These are phyloP conservation scores for Muscicapa adusta DNA, from an alignment of 2,113 vertebrate species.

Conservation along the genomic window DNA sequence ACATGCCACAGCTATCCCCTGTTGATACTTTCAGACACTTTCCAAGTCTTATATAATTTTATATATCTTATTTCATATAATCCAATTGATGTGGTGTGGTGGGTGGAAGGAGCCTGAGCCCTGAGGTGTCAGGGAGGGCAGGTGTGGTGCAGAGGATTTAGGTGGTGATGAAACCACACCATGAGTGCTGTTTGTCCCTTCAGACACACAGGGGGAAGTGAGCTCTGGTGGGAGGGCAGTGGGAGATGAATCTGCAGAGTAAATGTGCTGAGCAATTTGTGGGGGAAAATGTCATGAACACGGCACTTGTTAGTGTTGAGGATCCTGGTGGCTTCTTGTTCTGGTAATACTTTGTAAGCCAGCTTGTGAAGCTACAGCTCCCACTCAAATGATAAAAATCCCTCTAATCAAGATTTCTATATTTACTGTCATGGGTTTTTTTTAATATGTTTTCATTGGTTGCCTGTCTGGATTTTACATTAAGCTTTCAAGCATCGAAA, in stretches of 20 bases:
- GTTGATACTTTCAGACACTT: neutral
- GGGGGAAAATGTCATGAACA: neutral
- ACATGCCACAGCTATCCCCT: neutral
- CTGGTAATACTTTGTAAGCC: neutral
- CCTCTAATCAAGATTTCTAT: neutral
- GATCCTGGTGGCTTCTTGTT: neutral
- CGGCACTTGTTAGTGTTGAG: neutral
- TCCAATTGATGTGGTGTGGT: neutral
- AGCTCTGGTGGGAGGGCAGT: neutral
- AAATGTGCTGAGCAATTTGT: neutral
- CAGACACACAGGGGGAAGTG: accelerated
- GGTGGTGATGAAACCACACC: neutral
- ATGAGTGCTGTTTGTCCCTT: neutral
- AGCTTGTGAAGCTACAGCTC: neutral
- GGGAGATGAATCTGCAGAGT: neutral
- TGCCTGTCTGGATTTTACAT: neutral
- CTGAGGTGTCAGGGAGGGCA: accelerated
- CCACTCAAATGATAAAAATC: neutral
- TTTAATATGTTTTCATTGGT: neutral
- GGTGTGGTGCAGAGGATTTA: neutral
- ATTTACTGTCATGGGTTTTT: neutral
- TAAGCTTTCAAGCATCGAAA: neutral
- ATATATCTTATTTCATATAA: neutral
- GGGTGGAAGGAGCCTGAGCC: neutral
- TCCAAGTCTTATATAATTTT: neutral